These are phyloP conservation scores for Lepidocyrtinus sp. DNA, from an alignment of 2,888 invertebrate species.

Conservation along the genomic window DNA sequence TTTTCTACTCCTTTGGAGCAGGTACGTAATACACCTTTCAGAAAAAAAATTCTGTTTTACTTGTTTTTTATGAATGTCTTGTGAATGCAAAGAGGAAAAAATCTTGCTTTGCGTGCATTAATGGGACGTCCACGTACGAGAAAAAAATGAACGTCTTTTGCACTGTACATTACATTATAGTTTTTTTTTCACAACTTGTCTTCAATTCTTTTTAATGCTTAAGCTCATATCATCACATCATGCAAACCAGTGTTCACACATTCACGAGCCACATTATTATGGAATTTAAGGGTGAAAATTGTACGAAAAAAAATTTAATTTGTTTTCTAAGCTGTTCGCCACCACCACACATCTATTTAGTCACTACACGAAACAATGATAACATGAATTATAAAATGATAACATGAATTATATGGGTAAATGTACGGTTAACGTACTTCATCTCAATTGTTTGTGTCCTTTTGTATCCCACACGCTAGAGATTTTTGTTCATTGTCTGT, in stretches of 20 bases:
- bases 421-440: conserved; percentile 30
- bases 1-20: too few species aligned
- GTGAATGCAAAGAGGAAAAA: conserved; percentile 1
- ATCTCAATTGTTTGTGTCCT: neutral
- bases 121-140: neutral
- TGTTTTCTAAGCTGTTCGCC: too few species aligned
- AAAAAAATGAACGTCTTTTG: neutral
- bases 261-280: conserved; percentile 54
- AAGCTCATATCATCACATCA: conserved; percentile 6
- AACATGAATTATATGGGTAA: neutral
- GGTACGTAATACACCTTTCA: neutral
- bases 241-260: conserved; percentile 45
- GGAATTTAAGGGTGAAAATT: conserved; percentile 22
- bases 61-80: conserved; percentile 22
- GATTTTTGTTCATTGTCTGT: neutral
- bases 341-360: too few species aligned
- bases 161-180: neutral
- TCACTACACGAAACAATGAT: too few species aligned
- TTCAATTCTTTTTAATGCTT: neutral
- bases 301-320: too few species aligned
- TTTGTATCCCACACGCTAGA: neutral
- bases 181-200: neutral
- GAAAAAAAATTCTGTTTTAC: conserved; percentile 13
- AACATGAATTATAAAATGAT: neutral
- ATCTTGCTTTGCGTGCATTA: neutral